phyloP scores from a whole-genome alignment of 1,140 invertebrate species.

The Berghia stephanieae region DNA sequence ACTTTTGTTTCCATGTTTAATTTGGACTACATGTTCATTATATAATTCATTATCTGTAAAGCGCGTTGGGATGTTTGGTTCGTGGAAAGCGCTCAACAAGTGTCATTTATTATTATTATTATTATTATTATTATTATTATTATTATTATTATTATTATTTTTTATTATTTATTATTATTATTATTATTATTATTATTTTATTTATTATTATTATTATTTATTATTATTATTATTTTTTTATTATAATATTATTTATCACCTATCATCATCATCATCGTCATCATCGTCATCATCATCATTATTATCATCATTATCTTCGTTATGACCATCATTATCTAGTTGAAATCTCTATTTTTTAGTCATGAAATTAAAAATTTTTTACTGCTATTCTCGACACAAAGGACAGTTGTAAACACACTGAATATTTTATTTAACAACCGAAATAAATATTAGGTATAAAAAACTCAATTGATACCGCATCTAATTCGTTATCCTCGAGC shows the following conservation, averaged over 20 bases:
- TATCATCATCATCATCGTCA: conserved; percentile 1
- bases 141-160: not conserved
- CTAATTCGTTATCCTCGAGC: too few species aligned
- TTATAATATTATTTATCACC: not conserved
- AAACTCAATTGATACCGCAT: too few species aligned
- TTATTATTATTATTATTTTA: not conserved
- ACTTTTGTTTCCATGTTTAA: too few species aligned
- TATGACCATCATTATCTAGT: not conserved
- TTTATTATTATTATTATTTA: not conserved
- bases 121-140: not conserved
- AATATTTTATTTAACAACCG: too few species aligned
- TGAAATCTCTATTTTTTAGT: too few species aligned
- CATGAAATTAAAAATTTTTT: too few species aligned
- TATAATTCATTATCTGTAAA: not conserved
- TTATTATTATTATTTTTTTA: not conserved
- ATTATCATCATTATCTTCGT: not conserved
- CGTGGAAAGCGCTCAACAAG: too few species aligned
- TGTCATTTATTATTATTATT: not conserved
- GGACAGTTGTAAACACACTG: too few species aligned
- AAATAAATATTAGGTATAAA: too few species aligned
- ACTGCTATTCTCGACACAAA: too few species aligned
- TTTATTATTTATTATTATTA: not conserved
- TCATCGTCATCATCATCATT: not conserved
- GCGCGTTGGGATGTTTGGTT: too few species aligned
- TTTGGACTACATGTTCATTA: not conserved